Base-by-base conservation (phyloP, 2,888 invertebrate genomes). In the Drosophila tripunctata region DNA sequence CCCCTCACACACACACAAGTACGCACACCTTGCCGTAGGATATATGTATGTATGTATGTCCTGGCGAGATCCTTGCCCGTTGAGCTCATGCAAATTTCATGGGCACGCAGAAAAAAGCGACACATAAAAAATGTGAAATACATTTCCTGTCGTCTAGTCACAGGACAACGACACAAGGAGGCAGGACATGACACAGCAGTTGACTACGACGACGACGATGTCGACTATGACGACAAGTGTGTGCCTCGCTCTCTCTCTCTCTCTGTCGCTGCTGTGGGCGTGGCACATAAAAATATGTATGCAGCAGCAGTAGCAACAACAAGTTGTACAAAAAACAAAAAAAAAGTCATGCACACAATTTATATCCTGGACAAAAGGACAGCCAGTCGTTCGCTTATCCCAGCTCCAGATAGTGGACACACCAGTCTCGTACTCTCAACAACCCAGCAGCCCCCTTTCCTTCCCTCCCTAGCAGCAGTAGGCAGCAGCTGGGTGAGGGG, bases 71-170 rank as follows among this genome's bases (percentile, higher is more conserved):
- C 66, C 75, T 74, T 69, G 80, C 61, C 65, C 45, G 61, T 33
- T 47, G 44, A 38, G 43, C 77, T 88, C 90, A 90, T 91, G 91
- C 90, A 90, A 90, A 91, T 91, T 90, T 90, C 85, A 89, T 88
- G 78, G 73, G 67, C 65, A 68, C 57, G 73, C 76, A 69, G 72
- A 79, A 85, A 75, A 87, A 79, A 75, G 63, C 76, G 83, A 82
- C 83, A 83, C 70, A 86, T 83, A 88, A 79, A 75, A 83, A 88
- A 88, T 83, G 87, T 86, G 83, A 88, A 89, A 89, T 89, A 90
- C 90, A 89, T 89, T 89, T 89, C 90, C 89, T 88, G 90, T 81
- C 82, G 87, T 88, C 88, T 88, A 84, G 88, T 88, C 89, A 55
- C 45, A 35, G 44, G 24, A 27, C n/a, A 24, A 33, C 8, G 21